Evolutionary conservation across 2,888 invertebrate genomes (phyloP), one percentile per base, ranked within the genome.

Genomic region (Lordiphosa fenestrarum): DNA sequence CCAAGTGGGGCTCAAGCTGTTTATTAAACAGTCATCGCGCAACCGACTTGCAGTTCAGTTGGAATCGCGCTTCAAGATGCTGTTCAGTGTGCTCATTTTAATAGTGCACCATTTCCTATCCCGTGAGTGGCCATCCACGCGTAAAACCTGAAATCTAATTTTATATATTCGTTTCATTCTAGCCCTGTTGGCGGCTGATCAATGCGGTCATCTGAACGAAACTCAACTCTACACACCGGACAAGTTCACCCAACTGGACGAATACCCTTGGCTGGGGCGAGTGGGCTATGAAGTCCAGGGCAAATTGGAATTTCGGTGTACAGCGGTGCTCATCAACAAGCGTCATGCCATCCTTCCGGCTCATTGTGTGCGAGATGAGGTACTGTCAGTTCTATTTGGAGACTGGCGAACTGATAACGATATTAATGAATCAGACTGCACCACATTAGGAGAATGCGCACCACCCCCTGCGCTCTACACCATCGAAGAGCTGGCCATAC

Each of bases 221-320:
- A 30, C 49, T 3, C 50, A 55, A 6, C 30, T 64, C 3, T 55
- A 56, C 40, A 64, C 53, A 12, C 23, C 10, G 4, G n/a, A 19
- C 12, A 4, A 12, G 6, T n/a, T 52, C 15, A 51, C 55, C 6
- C 55, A 39, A 2, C 36, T 39, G 13, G 54, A 47, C 23, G 64
- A 64, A 44, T 52, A 44, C 52, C 44, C 64, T 6, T 64, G 64
- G 64, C n/a, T 64, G 9, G 64, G 52, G 10, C 48, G 55, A 2
- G 35, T 64, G 2, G 47, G 44, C 19, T 53, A 52, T 23, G 13
- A 10, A 9, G 0, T 12, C 9, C 4, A 30, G 1, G 4, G 21
- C 7, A n/a, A 13, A 6, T 4, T 23, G 2, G 6, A 3, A 6
- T 51, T 42, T 10, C 6, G 0, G 2, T 63, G 65, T 10, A 10